Evolutionary conservation across 2,888 invertebrate species (phyloP), one percentile per base, ranked within the genome.

Genomic region (Argynnis bischoffii): DNA sequence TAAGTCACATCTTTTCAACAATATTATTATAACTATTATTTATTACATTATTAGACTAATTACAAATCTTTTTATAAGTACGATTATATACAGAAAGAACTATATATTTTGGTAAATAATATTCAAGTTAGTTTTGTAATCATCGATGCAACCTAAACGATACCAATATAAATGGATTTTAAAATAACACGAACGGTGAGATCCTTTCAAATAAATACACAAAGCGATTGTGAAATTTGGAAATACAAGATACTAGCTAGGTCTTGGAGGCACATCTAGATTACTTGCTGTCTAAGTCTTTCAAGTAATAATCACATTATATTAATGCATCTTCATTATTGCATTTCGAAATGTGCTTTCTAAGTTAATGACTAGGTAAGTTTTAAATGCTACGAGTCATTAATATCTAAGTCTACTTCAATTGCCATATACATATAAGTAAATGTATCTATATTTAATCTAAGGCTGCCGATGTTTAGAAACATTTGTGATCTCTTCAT

Each of bases 1-100:
- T 83, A 81, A 85, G 81, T 83, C 80, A 78, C 79, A 81, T 82
- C 76, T 81, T 80, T 76, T 85, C 71, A 87, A 87, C 84, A 87
- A 84, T 77, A 78, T 81, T 77, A 78, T 81, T 80, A 76, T 74
- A 74, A 76, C 77, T 79, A 79, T 75, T 77, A 79, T 69, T 76
- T 77, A 79, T 68, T 71, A 67, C 55, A 81, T 72, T 80, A 75
- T 80, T 77, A 78, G 77, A 77, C 77, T 75, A 77, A 71, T 77
- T 76, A 78, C 55, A 60, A 63, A 60, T 67, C 61, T 72, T 74
- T 78, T 75, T 78, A 79, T 77, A 75, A 67, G 64, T 70, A 59
- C 51, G 51, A 50, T 21, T 71, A 67, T 70, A 61, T 67, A 69
- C 69, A 69, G 41, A 53, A 55, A 55, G 60, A 55, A 55, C 15